These are phyloP conservation scores for Verasper variegatus DNA, from an alignment of 2,113 vertebrate species.

Conservation along the genomic window DNA sequence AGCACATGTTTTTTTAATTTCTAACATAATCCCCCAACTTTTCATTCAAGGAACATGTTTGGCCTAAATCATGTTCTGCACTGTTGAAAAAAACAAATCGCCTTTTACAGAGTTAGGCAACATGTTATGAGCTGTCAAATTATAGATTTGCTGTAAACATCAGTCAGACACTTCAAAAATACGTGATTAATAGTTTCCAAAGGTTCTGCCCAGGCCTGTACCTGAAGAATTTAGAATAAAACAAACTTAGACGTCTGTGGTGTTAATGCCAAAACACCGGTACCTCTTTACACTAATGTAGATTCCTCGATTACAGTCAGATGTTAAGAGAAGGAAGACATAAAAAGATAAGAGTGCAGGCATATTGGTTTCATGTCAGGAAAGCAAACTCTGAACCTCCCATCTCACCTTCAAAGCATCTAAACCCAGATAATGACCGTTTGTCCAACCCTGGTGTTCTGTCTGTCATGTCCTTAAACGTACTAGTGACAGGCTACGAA, in stretches of 20 bases:
- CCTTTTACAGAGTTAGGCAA: too few relatives aligned
- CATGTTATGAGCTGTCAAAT: too few relatives aligned
- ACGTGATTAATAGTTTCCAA: neutral
- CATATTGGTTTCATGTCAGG: conserved; percentile 29
- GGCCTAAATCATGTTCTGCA: too few relatives aligned
- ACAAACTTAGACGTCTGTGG: neutral
- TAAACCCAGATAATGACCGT: conserved; percentile 19
- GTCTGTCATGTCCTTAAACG: too few relatives aligned
- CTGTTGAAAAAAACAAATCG: too few relatives aligned
- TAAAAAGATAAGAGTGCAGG: neutral
- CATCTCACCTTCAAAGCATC: conserved; percentile 41
- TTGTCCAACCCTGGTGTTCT: too few relatives aligned
- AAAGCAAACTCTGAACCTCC: neutral
- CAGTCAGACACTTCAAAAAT: neutral
- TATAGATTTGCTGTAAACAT: neutral
- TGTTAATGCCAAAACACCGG: too few relatives aligned
- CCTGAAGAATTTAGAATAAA: neutral
- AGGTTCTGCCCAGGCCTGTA: neutral
- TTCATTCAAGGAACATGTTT: too few relatives aligned
- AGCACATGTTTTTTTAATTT: too few relatives aligned
- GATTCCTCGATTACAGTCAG: conserved; percentile 34
- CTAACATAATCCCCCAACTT: too few relatives aligned
- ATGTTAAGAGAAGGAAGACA: neutral
- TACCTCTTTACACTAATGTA: neutral
- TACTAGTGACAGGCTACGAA: neutral